Evolutionary conservation across 2,797 vertebrate species (phyloP).

Genomic region (Anguilla megastoma): DNA sequence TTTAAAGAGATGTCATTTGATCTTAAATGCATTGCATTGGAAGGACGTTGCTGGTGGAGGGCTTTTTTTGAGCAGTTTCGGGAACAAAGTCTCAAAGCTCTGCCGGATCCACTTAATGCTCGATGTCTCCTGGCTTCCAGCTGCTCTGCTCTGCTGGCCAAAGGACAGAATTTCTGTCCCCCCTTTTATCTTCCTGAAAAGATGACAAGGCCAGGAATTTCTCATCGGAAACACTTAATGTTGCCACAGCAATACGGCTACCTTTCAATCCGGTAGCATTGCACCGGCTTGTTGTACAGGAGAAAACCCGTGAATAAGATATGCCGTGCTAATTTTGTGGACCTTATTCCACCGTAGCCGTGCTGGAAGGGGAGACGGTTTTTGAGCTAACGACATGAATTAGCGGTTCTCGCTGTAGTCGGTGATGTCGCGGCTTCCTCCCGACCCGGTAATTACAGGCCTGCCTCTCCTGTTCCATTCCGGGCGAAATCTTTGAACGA

Average conservation of each 20-base stretch:
- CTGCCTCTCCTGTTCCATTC: slow-evolving; percentile 8
- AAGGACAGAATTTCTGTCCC: neutral
- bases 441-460: neutral
- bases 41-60: neutral
- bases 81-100: neutral
- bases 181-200: neutral
- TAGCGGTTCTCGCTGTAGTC: neutral
- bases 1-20: neutral
- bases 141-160: neutral
- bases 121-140: neutral
- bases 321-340: neutral
- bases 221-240: neutral
- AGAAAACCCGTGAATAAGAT: neutral
- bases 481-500: slow-evolving; percentile 2
- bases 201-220: neutral
- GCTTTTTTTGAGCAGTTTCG: neutral
- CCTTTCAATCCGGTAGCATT: neutral
- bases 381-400: slow-evolving; percentile 4
- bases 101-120: slow-evolving; percentile 15
- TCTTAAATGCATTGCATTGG: neutral
- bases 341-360: neutral
- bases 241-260: neutral
- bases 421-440: neutral
- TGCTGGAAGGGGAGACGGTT: neutral
- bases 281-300: neutral